Conservation (phyloP, 92 coral and sea anemone species). For the Porites divaricata region DNA sequence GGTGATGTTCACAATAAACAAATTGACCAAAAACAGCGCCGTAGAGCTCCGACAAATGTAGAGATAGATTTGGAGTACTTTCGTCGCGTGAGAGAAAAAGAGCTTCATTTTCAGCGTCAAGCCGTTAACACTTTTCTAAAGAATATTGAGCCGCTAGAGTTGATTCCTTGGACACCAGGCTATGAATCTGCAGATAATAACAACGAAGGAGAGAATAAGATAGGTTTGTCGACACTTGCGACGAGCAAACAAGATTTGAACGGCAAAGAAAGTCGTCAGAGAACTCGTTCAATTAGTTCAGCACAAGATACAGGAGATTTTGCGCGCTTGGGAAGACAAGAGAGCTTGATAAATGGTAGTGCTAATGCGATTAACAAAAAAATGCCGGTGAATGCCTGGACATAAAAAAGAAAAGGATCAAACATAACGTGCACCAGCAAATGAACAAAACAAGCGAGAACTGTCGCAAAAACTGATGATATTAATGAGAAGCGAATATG, state of each 20-base stretch:
- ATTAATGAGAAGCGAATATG: not conserved
- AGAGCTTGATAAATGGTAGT: not conserved
- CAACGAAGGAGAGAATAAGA: slow-evolving; percentile 24
- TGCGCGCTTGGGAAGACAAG: not conserved
- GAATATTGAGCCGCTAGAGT: slow-evolving; percentile 70
- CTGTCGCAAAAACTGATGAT: not conserved
- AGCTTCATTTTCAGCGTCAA: slow-evolving; percentile 63
- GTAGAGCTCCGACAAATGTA: slow-evolving; percentile 6
- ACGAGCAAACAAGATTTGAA: slow-evolving; percentile 7
- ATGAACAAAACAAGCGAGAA: not conserved
- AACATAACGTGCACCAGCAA: not conserved
- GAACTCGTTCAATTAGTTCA: slow-evolving; percentile 19
- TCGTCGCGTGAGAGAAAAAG: slow-evolving; percentile 65
- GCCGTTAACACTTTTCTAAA: slow-evolving; percentile 73
- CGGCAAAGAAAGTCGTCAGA: not conserved
- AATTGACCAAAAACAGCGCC: slow-evolving; percentile 25
- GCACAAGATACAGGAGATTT: slow-evolving; percentile 7
- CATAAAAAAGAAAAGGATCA: not conserved
- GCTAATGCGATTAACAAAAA: slow-evolving; percentile 2
- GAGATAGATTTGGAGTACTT: slow-evolving; percentile 68
- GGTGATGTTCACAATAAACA: slow-evolving; percentile 13
- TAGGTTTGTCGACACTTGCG: not conserved
- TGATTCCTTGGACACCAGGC: slow-evolving; percentile 82
- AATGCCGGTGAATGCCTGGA: slow-evolving; percentile 52
- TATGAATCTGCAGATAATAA: slow-evolving; percentile 6